Evolutionary conservation across 2,888 invertebrate species (phyloP).

Genomic region (Theodoxus fluviatilis): DNA sequence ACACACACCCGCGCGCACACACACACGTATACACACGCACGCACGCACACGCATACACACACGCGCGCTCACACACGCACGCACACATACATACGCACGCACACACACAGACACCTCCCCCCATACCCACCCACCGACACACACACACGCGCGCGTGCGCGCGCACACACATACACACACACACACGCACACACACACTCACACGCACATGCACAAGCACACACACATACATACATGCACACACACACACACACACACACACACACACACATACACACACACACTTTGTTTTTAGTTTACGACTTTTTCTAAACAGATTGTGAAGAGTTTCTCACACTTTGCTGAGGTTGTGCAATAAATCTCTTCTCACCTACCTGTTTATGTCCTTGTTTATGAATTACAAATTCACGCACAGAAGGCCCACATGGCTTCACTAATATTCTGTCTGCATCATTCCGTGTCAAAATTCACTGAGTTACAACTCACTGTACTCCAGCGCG

Average conservation of each 20-base stretch:
- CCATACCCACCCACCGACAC: not conserved
- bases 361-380: too few species aligned
- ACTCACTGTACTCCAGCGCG: too few species aligned
- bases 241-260: not conserved
- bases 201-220: not conserved
- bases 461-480: too few species aligned
- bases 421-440: too few species aligned
- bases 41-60: constrained; percentile 12
- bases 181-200: not conserved
- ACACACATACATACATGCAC: not conserved
- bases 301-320: too few species aligned
- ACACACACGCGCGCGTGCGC: not conserved
- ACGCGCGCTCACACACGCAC: not conserved
- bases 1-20: not conserved
- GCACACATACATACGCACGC: not conserved
- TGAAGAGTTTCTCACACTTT: too few species aligned
- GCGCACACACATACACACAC: not conserved
- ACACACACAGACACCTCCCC: not conserved
- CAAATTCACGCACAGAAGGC: too few species aligned
- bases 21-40: constrained; percentile 16
- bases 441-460: too few species aligned
- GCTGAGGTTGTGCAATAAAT: too few species aligned
- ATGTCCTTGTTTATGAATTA: too few species aligned
- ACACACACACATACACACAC: constrained; percentile 7
- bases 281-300: not conserved